A percentile compares a stretch with the other conserved stretches of the same genome.
These are phyloP conservation scores for Cherax quadricarinatus DNA, from an alignment of 1,140 invertebrate genomes.

Conservation along the genomic window DNA sequence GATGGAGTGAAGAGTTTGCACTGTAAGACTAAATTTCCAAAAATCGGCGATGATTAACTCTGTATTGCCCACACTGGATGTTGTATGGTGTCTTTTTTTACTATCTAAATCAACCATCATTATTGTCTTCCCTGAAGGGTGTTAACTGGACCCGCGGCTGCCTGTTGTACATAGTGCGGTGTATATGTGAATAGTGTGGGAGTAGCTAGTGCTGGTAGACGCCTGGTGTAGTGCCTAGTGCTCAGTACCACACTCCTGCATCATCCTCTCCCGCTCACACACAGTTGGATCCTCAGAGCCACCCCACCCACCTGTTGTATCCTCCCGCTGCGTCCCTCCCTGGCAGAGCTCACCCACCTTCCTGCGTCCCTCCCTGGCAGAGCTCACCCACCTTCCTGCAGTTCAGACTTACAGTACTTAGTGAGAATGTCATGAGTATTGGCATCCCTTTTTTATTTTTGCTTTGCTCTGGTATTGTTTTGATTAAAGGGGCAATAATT, in stretches of 20 bases:
- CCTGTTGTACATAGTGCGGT: slow-evolving; percentile 7
- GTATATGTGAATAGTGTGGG: not conserved
- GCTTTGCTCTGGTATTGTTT: not conserved
- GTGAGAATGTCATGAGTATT: not conserved
- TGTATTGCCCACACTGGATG: not conserved
- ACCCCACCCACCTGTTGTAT: not conserved
- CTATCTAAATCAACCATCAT: not conserved
- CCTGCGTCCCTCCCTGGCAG: not conserved
- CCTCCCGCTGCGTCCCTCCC: no score
- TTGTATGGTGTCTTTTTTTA: slow-evolving; percentile 6
- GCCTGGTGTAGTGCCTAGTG: not conserved
- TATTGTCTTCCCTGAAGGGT: slow-evolving; percentile 32
- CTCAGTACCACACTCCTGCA: not conserved
- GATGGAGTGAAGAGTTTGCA: not conserved
- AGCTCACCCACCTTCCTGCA: not conserved
- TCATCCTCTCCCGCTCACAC: not conserved
- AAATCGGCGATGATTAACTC: not conserved
- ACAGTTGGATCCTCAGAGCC: not conserved
- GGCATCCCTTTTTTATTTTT: not conserved
- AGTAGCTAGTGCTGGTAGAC: not conserved
- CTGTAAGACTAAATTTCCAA: not conserved
- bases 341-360: no score
- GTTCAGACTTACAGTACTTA: not conserved
- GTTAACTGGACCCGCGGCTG: slow-evolving; percentile 29
- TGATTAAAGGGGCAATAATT: not conserved